These are phyloP conservation scores for Bemisia tabaci DNA, from an alignment of 1,140 invertebrate species.

Conservation along the genomic window DNA sequence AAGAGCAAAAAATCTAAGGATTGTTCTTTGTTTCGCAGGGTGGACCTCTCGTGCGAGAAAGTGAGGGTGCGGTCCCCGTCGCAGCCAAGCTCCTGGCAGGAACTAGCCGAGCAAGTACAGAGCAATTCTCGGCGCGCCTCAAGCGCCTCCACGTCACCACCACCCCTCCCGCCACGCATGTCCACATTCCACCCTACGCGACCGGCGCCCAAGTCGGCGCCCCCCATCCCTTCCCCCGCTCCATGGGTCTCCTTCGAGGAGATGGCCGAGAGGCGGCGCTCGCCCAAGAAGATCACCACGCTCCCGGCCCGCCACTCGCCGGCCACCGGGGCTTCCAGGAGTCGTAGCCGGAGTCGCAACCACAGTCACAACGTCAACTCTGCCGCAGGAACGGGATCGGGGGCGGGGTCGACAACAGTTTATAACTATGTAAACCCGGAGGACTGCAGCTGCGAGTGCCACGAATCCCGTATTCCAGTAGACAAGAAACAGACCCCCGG, in stretches of 20 bases:
- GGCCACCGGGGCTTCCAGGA: background rate
- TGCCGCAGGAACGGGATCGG: slow-evolving; percentile 26
- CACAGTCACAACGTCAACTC: background rate
- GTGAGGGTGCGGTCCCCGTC: background rate
- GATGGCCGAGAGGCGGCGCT: slow-evolving; percentile 59
- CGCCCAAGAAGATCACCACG: slow-evolving; percentile 63
- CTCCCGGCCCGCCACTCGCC: slow-evolving; percentile 38
- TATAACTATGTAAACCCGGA: slow-evolving; percentile 70
- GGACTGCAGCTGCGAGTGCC: slow-evolving; percentile 69
- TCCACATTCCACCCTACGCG: slow-evolving; percentile 1
- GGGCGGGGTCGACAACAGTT: slow-evolving; percentile 14
- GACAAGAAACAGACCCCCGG: background rate
- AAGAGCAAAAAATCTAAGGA: no score
- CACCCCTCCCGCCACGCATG: background rate
- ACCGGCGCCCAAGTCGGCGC: background rate
- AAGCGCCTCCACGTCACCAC: background rate
- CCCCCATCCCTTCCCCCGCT: slow-evolving; percentile 20
- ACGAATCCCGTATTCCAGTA: slow-evolving; percentile 33
- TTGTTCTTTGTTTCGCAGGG: background rate
- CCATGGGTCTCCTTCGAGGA: slow-evolving; percentile 79
- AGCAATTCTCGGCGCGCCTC: slow-evolving; percentile 4
- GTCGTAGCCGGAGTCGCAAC: background rate
- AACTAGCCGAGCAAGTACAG: slow-evolving; percentile 14
- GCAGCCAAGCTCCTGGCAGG: slow-evolving; percentile 10
- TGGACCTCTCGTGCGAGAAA: background rate